Evolutionary conservation across 1,140 invertebrate species (phyloP), one percentile per base, ranked within the genome.

Genomic region (Tetragonula clypearis): DNA sequence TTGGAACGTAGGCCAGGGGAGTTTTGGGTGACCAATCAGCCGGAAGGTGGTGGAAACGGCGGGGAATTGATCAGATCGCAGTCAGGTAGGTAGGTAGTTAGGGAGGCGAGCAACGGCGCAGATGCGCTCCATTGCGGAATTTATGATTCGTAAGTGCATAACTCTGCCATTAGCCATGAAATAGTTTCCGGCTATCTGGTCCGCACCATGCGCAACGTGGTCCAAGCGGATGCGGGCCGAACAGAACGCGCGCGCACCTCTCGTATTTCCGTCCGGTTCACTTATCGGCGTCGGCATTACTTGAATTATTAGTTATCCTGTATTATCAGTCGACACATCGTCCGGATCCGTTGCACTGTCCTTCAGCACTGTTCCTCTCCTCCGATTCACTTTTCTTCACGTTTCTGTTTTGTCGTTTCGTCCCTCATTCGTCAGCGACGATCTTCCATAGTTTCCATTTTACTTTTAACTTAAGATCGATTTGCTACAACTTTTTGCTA

Each of bases 131-230:
- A 90, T 91, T 89, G 83, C 66, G 86, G 86, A 92, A 92, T 92
- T 92, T 92, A 91, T 90, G 91, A 91, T 90, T 92, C 86, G 87
- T 90, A 91, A 92, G 87, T 91, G 89, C 91, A 92, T 92, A 92
- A 89, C 89, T 92, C 87, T 83, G 83, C 91, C 89, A 91, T 92
- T 92, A 92, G 79, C 89, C 82, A 80, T 89, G 90, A 92, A 92
- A 91, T 91, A 92, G 90, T 90, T 92, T 90, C 90, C 91, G 86
- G 84, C 85, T 89, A 91, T 90, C 90, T 86, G 86, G 65, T 62
- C 69, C 26, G 53, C 62, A 79, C 84, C 84, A 71, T 82, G 87
- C 71, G 84, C 87, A 88, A 77, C 87, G 49, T 66, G 87, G 66
- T 53, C 23, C 73, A 26, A 84, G 60, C 79, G 79, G 79, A 82